phyloP scores from a whole-genome alignment of 2,797 vertebrate genomes.

The Notamacropus eugenii region DNA sequence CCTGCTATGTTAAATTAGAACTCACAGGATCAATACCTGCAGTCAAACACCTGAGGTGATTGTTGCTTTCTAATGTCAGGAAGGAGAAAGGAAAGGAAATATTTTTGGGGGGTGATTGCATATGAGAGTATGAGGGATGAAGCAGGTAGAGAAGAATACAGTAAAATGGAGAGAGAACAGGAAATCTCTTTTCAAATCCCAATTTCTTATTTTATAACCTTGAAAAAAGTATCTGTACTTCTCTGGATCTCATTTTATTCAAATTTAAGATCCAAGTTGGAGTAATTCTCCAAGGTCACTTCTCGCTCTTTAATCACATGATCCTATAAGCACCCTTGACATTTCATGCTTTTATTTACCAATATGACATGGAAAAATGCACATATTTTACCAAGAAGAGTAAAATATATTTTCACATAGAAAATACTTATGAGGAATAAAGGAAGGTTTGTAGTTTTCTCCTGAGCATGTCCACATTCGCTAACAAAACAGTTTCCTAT shows the following conservation, averaged over 20 bases:
- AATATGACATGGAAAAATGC: too few relatives aligned
- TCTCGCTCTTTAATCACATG: too few relatives aligned
- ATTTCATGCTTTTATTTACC: too few relatives aligned
- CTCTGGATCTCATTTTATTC: not conserved
- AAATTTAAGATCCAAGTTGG: not conserved
- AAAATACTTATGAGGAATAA: too few relatives aligned
- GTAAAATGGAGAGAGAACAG: not conserved
- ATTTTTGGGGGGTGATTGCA: constrained; percentile 69
- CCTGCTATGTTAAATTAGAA: constrained; percentile 81
- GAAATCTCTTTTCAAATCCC: not conserved
- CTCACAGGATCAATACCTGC: constrained; percentile 77
- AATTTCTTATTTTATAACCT: not conserved
- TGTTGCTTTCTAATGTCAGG: constrained; percentile 50
- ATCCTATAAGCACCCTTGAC: too few relatives aligned
- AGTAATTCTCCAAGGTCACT: too few relatives aligned
- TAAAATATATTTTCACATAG: too few relatives aligned
- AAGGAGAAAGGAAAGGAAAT: constrained; percentile 67
- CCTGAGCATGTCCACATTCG: too few relatives aligned
- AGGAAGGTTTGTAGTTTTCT: too few relatives aligned
- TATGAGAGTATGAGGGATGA: constrained; percentile 68
- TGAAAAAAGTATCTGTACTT: not conserved
- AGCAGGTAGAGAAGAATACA: not conserved
- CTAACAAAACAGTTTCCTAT: too few relatives aligned
- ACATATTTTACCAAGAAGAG: too few relatives aligned
- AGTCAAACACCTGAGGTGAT: constrained; percentile 70